A percentile compares a stretch with the other conserved stretches of the same genome.
These are phyloP conservation scores for Gymnopithys bicolor DNA, from an alignment of 2,797 vertebrate genomes.

Conservation along the genomic window DNA sequence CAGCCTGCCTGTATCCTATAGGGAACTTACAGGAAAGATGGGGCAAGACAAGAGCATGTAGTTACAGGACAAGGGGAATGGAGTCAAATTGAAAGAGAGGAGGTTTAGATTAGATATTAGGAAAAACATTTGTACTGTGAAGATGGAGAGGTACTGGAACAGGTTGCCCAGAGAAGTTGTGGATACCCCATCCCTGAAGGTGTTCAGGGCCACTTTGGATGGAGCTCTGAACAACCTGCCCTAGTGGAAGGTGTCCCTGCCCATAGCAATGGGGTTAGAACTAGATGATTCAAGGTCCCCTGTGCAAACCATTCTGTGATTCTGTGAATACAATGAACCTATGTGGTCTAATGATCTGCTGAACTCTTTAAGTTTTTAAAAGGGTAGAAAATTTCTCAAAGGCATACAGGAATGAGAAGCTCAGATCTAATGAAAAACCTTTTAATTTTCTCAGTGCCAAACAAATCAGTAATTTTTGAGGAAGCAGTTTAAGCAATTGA, in stretches of 20 bases:
- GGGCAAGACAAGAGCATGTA: background rate
- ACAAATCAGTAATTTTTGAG: background rate
- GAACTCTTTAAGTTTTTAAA: background rate
- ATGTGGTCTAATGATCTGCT: rapidly evolving
- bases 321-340: background rate
- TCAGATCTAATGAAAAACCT: background rate
- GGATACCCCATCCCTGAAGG: background rate
- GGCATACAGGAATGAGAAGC: background rate
- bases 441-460: background rate
- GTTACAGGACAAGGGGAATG: background rate
- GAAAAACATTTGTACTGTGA: background rate
- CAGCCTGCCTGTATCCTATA: background rate
- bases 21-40: background rate
- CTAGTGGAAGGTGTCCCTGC: background rate
- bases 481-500: background rate
- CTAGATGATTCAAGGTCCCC: background rate
- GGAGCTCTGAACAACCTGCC: background rate
- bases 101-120: background rate
- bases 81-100: background rate
- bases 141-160: background rate
- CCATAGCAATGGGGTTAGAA: background rate
- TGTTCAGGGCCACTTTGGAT: background rate
- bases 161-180: background rate
- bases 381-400: background rate
- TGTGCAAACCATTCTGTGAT: background rate